Percentiles rank a stretch among this genome's conserved stretches.
These are phyloP conservation scores for Zaprionus tsacasi DNA, from an alignment of 1,140 invertebrate genomes.

Conservation along the genomic window DNA sequence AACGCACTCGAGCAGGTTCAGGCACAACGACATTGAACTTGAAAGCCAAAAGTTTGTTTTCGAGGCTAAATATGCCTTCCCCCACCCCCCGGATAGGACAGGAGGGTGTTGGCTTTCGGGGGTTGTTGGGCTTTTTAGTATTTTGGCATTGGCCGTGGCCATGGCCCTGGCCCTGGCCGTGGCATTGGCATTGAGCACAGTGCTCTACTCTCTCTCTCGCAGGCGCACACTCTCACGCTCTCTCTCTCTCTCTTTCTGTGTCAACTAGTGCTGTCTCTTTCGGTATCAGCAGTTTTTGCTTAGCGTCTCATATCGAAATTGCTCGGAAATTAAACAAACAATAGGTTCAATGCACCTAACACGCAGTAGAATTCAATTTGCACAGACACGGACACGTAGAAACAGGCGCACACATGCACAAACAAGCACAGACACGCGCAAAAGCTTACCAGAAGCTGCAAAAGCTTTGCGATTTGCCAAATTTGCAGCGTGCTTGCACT, in stretches of 20 bases:
- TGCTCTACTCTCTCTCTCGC: neutral
- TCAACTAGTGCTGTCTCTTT: slow-evolving; percentile 5
- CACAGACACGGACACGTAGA: slow-evolving; percentile 12
- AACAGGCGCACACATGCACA: neutral
- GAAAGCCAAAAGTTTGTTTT: slow-evolving; percentile 73
- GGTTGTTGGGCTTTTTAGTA: slow-evolving; percentile 19
- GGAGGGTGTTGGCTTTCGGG: neutral
- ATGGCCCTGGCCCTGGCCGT: slow-evolving; percentile 10
- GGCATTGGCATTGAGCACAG: slow-evolving; percentile 46
- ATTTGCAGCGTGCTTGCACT: slow-evolving; percentile 22
- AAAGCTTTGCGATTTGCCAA: slow-evolving; percentile 29
- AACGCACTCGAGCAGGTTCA: slow-evolving; percentile 71
- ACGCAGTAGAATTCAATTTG: slow-evolving; percentile 78
- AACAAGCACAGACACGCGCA: slow-evolving; percentile 18
- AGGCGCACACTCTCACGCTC: neutral
- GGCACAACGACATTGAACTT: slow-evolving; percentile 76
- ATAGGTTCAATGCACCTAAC: slow-evolving; percentile 77
- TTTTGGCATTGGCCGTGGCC: neutral
- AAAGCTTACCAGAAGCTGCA: slow-evolving; percentile 27
- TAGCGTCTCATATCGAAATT: slow-evolving; percentile 59
- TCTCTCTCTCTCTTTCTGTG: neutral
- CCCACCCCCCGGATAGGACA: neutral
- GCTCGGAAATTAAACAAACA: slow-evolving; percentile 68
- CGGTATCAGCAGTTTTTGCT: slow-evolving; percentile 63
- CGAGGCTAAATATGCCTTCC: slow-evolving; percentile 61